Percentiles rank a stretch among this genome's conserved stretches.
phyloP scores from a whole-genome alignment of 2,113 vertebrate genomes.

The Crypturellus undulatus region DNA sequence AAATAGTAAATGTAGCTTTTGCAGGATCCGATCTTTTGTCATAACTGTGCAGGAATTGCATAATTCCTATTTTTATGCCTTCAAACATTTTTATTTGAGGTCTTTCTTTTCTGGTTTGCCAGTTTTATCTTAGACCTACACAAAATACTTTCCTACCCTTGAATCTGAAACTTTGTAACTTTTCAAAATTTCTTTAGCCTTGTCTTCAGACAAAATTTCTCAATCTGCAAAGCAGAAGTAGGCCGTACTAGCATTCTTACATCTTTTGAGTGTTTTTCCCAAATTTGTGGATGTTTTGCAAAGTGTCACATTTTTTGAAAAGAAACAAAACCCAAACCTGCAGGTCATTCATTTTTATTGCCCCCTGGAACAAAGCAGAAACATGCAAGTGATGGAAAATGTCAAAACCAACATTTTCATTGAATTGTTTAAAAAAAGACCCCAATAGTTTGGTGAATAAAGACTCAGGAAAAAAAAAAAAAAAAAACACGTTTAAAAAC shows the following conservation, averaged over 20 bases:
- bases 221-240: background rate
- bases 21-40: background rate
- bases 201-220: background rate
- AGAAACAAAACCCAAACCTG: conserved; percentile 33
- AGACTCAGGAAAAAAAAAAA: background rate
- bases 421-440: conserved; percentile 12
- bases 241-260: background rate
- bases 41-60: background rate
- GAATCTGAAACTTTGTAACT: background rate
- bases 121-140: background rate
- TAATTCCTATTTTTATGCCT: background rate
- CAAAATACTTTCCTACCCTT: background rate
- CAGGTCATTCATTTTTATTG: conserved; percentile 54
- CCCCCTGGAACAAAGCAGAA: conserved; percentile 44
- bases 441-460: conserved; percentile 23
- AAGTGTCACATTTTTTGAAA: background rate
- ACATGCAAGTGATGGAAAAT: conserved; percentile 33
- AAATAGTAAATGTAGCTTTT: background rate
- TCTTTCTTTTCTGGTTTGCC: background rate
- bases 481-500: background rate
- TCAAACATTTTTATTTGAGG: background rate
- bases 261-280: background rate
- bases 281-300: background rate
- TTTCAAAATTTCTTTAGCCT: background rate
- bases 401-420: conserved; percentile 20